A percentile compares a stretch with the other conserved stretches of the same genome.
These are phyloP conservation scores for Sminthurides aquaticus DNA, from an alignment of 2,888 invertebrate species.

Conservation along the genomic window DNA sequence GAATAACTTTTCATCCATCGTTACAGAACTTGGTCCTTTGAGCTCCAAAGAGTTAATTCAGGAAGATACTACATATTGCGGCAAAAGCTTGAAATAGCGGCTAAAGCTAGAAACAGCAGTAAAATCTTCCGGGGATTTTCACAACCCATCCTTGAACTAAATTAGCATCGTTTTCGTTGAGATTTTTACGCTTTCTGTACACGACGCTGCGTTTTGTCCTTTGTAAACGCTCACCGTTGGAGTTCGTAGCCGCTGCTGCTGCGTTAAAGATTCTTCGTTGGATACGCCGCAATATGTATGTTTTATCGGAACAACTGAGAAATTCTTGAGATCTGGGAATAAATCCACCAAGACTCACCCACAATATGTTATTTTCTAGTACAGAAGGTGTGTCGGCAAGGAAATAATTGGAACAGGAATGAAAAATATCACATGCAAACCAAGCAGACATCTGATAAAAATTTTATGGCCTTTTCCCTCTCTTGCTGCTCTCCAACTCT, in stretches of 20 bases:
- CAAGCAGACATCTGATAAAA: conserved; percentile 33
- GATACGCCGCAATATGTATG: not conserved
- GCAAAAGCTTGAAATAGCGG: no score
- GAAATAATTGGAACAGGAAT: conserved; percentile 39
- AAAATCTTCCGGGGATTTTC: no score
- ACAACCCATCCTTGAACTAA: no score
- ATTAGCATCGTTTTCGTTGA: no score
- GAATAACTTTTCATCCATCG: no score
- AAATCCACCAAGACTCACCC: conserved; percentile 6
- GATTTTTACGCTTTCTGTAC: no score
- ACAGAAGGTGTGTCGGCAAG: conserved; percentile 32
- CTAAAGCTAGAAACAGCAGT: no score
- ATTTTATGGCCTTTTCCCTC: conserved; percentile 28
- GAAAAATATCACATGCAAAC: conserved; percentile 38
- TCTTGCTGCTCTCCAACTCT: conserved; percentile 23
- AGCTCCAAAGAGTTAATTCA: no score
- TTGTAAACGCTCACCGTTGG: no score
- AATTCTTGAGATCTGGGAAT: not conserved
- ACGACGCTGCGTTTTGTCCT: no score
- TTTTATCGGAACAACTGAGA: not conserved
- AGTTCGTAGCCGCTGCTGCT: not conserved
- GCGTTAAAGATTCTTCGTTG: not conserved
- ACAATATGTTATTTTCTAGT: conserved; percentile 15
- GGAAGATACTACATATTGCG: no score
- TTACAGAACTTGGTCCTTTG: no score